Evolutionary conservation across 37 sponge, comb jelly and placozoan genomes (phyloP), one percentile per base, ranked within the genome.

Genomic region (Hormiphora californensis): DNA sequence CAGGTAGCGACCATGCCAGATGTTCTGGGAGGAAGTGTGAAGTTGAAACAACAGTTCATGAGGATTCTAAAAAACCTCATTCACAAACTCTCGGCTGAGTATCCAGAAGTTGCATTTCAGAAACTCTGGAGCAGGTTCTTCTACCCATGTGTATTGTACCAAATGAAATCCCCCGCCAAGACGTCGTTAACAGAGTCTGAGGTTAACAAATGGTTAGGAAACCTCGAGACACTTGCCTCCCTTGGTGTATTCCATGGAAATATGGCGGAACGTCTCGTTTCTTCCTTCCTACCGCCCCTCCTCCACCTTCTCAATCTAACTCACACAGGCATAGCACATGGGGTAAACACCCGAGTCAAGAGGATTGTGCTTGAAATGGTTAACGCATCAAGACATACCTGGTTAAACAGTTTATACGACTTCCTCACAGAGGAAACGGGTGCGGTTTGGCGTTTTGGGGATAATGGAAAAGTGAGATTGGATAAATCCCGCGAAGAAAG

Each of bases 1-100:
- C 81, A 73, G 38, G 46, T 33, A 28, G 8, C 44, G 40, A 46
- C 21, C 1, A 73, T 73, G 81, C 38, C 43, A 27, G 46, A 73
- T 4, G 35, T 43, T 25, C 44, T 73, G 1, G 7, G 15, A 3
- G 22, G 43, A n/a, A 7, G 1, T n/a, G n/a, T n/a, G n/a, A 33
- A 40, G 25, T 28, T 73, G 28, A 73, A 46, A 30, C 32, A 39
- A 40, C 81, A 73, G 81, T 73, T 32, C 81, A 43, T 73, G 17
- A 21, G 81, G 1, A 23, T 73, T 43, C 43, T 43, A 43, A 73
- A 73, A 21, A 73, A 73, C 25, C 5, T 73, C 1, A 46, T 73
- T 73, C 81, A 73, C 22, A 73, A 73, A 21, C 27, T 73, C 1
- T 27, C 81, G 21, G 81, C 81, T 43, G 81, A 39, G 1, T 40